These are phyloP conservation scores for Gryon sp. DNA, from an alignment of 1,140 invertebrate species.

Conservation along the genomic window DNA sequence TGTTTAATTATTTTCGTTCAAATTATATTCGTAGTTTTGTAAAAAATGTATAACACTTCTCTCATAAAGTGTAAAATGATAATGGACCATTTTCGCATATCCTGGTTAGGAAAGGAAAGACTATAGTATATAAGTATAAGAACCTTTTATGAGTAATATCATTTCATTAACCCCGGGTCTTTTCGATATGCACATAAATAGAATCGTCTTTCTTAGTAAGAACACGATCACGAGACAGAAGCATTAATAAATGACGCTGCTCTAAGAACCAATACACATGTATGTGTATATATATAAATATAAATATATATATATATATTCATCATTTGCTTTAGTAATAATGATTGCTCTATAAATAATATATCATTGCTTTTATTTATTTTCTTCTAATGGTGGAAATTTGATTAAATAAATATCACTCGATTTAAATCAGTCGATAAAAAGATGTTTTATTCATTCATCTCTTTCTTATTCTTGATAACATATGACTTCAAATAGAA, in stretches of 20 bases:
- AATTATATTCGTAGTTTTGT: too few species aligned
- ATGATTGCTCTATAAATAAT: too few species aligned
- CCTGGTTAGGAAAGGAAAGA: slow-evolving; percentile 69
- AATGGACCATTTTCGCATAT: slow-evolving; percentile 38
- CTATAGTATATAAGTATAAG: slow-evolving; percentile 57
- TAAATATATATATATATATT: slow-evolving; percentile 6
- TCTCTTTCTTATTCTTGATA: neutral
- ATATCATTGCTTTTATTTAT: slow-evolving; percentile 19
- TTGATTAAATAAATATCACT: too few species aligned
- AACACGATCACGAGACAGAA: slow-evolving; percentile 66
- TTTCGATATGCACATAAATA: slow-evolving; percentile 72
- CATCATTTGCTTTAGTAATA: slow-evolving; percentile 5
- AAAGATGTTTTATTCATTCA: too few species aligned
- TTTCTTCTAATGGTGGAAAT: too few species aligned
- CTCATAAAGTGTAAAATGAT: neutral
- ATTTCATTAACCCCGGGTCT: slow-evolving; percentile 66
- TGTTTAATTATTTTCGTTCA: too few species aligned
- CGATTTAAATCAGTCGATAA: slow-evolving; percentile 12
- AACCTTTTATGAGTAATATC: slow-evolving; percentile 73
- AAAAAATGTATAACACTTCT: too few species aligned
- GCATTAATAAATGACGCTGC: slow-evolving; percentile 66
- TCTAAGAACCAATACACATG: slow-evolving; percentile 6
- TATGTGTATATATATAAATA: neutral
- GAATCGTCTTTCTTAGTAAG: slow-evolving; percentile 67
- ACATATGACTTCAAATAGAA: too few species aligned